Percentiles rank a stretch among this genome's conserved stretches.
Evolutionary conservation across 23 tunicate species (phyloP).

Genomic region (Halocynthia roretzi): DNA sequence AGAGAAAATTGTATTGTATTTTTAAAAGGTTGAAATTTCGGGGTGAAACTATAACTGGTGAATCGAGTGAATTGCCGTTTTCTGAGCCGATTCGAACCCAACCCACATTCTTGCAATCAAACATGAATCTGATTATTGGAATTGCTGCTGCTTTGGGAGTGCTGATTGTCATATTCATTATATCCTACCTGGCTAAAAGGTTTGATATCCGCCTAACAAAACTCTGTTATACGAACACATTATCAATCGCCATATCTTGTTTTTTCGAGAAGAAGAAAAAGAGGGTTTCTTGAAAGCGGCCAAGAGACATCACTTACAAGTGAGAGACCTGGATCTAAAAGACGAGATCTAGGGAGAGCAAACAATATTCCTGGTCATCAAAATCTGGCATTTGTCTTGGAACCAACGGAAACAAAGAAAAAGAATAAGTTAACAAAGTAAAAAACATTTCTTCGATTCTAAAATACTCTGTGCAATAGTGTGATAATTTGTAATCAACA

Average conservation of each 20-base stretch:
- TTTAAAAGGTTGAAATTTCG: constrained; percentile 46
- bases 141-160: constrained; percentile 34
- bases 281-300: too few relatives aligned
- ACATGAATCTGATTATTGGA: constrained; percentile 35
- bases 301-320: too few relatives aligned
- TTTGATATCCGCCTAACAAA: not conserved
- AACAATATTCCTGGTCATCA: not conserved
- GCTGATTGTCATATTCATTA: constrained; percentile 12
- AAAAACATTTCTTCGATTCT: not conserved
- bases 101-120: constrained; percentile 34
- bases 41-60: constrained; percentile 55
- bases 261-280: too few relatives aligned
- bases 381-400: constrained; percentile 22
- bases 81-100: constrained; percentile 56
- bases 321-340: too few relatives aligned
- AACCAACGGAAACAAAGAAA: constrained; percentile 9
- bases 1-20: not conserved
- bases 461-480: not conserved
- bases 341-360: too few relatives aligned
- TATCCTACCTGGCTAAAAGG: constrained; percentile 1
- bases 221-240: too few relatives aligned
- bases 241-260: too few relatives aligned
- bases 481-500: too few relatives aligned
- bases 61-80: constrained; percentile 43
- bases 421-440: constrained; percentile 9